Percentiles rank a stretch among this genome's conserved stretches.
phyloP scores from a whole-genome alignment of 2,113 vertebrate species.

The Scomber japonicus region DNA sequence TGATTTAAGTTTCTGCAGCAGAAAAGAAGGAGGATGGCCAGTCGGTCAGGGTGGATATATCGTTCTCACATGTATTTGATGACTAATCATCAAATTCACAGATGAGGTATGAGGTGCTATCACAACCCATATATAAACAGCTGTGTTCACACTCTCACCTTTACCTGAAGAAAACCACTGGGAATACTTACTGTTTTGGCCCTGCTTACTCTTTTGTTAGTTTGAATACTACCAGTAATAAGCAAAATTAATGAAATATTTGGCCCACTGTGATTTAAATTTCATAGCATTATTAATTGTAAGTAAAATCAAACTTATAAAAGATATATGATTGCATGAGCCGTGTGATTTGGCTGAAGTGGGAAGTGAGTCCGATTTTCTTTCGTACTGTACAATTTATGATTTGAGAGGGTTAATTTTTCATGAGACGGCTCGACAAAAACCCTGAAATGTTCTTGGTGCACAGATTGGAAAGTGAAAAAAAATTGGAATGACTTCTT shows the following conservation, averaged over 20 bases:
- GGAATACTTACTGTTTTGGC: neutral
- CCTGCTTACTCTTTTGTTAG: neutral
- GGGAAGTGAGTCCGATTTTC: no score
- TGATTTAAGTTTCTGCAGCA: no score
- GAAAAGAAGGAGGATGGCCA: no score
- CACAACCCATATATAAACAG: neutral
- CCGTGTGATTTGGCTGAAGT: no score
- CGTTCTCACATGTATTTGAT: neutral
- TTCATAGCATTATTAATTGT: neutral
- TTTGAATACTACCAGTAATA: neutral
- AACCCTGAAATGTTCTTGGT: slow-evolving; percentile 4
- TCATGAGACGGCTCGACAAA: neutral
- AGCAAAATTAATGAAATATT: no score
- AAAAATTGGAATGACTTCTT: neutral
- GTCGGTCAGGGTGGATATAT: no score
- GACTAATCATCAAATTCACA: neutral
- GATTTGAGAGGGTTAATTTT: slow-evolving; percentile 16
- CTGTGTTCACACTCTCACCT: neutral
- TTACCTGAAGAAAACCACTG: neutral
- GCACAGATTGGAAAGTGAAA: neutral
- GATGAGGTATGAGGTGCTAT: neutral
- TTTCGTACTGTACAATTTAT: no score
- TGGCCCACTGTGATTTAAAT: neutral
- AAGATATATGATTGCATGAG: no score
- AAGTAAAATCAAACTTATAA: neutral